Percentiles rank a stretch among this genome's conserved stretches.
phyloP scores from a whole-genome alignment of 2,113 vertebrate species.

The Brachirus orientalis region DNA sequence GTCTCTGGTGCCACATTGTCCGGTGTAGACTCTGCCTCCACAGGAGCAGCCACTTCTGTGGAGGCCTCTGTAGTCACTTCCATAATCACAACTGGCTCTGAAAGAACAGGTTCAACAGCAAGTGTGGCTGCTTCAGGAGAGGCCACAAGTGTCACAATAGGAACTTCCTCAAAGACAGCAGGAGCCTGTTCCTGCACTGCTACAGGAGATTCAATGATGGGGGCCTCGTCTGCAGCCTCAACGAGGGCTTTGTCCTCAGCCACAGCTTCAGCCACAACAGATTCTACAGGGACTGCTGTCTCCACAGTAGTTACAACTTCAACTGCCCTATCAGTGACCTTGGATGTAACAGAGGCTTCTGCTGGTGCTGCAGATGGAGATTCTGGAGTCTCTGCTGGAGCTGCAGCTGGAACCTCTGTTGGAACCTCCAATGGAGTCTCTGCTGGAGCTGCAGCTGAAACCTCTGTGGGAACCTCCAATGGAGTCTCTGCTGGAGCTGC shows the following conservation, averaged over 20 bases:
- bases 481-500: too few relatives aligned
- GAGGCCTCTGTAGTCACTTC: slow-evolving; percentile 12
- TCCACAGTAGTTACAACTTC: slow-evolving; percentile 26
- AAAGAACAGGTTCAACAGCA: slow-evolving; percentile 27
- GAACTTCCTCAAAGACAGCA: slow-evolving; percentile 28
- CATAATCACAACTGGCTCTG: slow-evolving; percentile 23
- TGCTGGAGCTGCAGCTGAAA: too few relatives aligned
- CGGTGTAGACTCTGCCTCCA: slow-evolving; percentile 14
- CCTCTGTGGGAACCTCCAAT: too few relatives aligned
- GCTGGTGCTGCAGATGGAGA: too few relatives aligned
- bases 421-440: too few relatives aligned
- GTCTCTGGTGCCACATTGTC: slow-evolving; percentile 21
- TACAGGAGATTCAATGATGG: slow-evolving; percentile 30
- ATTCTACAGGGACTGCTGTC: slow-evolving; percentile 27
- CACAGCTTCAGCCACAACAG: too few relatives aligned
- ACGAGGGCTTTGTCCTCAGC: background rate
- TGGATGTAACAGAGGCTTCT: too few relatives aligned
- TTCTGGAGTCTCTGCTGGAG: too few relatives aligned
- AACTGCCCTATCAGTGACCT: background rate
- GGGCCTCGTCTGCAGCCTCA: slow-evolving; percentile 26
- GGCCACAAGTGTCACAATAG: slow-evolving; percentile 8
- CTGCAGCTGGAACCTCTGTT: too few relatives aligned
- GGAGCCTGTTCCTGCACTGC: slow-evolving; percentile 23
- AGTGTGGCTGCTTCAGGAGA: slow-evolving; percentile 12
- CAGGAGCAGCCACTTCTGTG: slow-evolving; percentile 15